A percentile compares a stretch with the other conserved stretches of the same genome.
Evolutionary conservation across 1,140 invertebrate species (phyloP).

Genomic region (Pentalonia nigronervosa): DNA sequence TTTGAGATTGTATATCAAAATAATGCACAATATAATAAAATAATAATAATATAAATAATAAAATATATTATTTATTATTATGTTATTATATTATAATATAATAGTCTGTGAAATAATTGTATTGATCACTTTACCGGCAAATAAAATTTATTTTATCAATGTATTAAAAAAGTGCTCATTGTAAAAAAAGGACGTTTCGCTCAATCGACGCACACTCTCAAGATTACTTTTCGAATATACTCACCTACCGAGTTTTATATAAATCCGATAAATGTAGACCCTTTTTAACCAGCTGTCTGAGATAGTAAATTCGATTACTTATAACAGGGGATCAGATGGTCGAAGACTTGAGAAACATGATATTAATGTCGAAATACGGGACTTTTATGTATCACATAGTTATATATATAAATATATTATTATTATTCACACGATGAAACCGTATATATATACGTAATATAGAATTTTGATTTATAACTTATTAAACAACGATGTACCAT

Average conservation of each 20-base stretch:
- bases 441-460: neutral
- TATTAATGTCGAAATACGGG: neutral
- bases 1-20: neutral
- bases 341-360: neutral
- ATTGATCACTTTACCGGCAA: neutral
- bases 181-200: neutral
- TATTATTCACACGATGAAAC: neutral
- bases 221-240: neutral
- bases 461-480: neutral
- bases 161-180: neutral
- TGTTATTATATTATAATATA: too few species aligned
- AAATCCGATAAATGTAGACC: constrained; percentile 1
- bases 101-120: neutral
- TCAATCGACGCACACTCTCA: neutral
- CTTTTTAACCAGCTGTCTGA: neutral
- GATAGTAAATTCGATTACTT: neutral
- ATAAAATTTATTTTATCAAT: neutral
- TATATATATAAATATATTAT: neutral
- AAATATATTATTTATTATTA: too few species aligned
- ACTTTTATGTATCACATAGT: neutral
- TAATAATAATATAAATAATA: too few species aligned
- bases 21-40: neutral
- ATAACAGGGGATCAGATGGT: neutral
- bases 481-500: neutral
- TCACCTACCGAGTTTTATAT: neutral